Percentiles rank a stretch among this genome's conserved stretches.
Conservation (phyloP, 2,113 vertebrate species). For the Nyctibius bracteatus region DNA sequence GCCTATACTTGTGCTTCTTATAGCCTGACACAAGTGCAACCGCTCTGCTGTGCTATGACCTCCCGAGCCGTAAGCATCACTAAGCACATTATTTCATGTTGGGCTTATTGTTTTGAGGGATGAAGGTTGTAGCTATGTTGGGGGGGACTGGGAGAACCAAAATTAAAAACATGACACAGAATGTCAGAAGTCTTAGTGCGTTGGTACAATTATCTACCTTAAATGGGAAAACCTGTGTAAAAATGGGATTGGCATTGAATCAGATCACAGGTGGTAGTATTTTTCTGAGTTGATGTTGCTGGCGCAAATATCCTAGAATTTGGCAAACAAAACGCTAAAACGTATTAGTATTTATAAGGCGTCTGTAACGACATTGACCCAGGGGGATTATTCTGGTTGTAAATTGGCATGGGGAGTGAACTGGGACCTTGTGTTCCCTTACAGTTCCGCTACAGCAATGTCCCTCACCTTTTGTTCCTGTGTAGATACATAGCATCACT, state of each 20-base stretch:
- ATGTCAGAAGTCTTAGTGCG: background rate
- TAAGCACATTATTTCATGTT: background rate
- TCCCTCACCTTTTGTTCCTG: background rate
- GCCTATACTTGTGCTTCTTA: background rate
- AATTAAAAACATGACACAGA: background rate
- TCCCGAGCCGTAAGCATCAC: background rate
- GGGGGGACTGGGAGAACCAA: background rate
- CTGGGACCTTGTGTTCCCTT: background rate
- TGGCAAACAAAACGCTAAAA: background rate
- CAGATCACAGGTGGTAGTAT: background rate
- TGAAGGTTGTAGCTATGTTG: background rate
- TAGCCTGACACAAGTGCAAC: background rate
- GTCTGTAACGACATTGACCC: background rate
- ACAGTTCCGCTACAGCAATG: background rate
- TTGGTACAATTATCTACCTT: background rate
- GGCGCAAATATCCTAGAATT: background rate
- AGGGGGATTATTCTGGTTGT: background rate
- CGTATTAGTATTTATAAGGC: background rate
- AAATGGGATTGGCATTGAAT: background rate
- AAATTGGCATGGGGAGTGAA: background rate
- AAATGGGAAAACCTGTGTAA: background rate
- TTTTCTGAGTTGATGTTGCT: background rate
- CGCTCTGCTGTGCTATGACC: rapidly evolving
- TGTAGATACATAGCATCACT: background rate
- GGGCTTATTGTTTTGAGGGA: background rate